Conservation (phyloP, 2,888 invertebrate species). For the Acholoe squamosa region DNA sequence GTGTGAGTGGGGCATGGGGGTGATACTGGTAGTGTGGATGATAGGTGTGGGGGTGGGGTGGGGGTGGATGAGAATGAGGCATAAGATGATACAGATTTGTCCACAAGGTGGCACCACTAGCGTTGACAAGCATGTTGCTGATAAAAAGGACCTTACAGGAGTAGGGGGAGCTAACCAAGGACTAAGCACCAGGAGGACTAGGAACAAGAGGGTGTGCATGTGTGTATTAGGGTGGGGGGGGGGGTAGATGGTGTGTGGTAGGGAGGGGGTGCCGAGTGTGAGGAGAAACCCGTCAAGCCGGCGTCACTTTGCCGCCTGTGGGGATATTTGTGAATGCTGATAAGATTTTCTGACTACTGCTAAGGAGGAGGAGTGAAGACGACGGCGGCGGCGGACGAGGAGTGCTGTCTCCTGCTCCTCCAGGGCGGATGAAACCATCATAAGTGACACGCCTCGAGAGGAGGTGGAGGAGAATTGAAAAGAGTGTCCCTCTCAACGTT, state of each 20-base stretch:
- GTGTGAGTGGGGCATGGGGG: too few species aligned
- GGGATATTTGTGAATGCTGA: conserved; percentile 5
- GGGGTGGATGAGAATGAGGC: not conserved
- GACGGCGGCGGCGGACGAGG: too few species aligned
- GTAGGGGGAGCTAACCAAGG: not conserved
- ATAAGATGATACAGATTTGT: conserved; percentile 2
- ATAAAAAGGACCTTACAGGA: not conserved
- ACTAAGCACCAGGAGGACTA: not conserved
- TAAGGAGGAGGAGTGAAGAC: not conserved
- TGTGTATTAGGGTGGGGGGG: not conserved
- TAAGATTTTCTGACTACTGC: not conserved
- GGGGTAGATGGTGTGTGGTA: not conserved
- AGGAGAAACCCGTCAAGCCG: conserved; percentile 8
- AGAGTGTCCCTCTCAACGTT: too few species aligned
- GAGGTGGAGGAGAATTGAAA: too few species aligned
- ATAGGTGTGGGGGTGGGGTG: not conserved
- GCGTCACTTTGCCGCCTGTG: not conserved
- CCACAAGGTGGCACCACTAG: not conserved
- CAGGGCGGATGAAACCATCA: too few species aligned
- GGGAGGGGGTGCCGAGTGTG: not conserved
- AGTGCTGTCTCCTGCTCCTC: too few species aligned
- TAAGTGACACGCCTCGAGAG: too few species aligned
- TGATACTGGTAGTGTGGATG: not conserved
- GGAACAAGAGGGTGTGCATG: not conserved
- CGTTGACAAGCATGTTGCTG: not conserved